phyloP scores from a whole-genome alignment of 2,888 invertebrate genomes.

The Dascillus cervinus region DNA sequence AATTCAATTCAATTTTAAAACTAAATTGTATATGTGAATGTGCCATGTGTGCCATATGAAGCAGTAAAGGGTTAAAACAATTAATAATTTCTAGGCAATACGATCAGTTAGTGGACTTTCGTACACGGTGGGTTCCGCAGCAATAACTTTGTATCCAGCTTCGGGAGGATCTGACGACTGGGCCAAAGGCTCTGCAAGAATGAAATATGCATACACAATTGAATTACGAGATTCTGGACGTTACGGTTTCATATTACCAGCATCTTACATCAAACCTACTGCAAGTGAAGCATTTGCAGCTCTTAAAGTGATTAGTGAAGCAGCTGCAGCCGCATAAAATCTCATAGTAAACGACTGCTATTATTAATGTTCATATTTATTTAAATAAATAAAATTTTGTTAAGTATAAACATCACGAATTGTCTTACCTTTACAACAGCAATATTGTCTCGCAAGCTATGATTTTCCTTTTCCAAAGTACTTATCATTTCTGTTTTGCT shows the following conservation, averaged over 20 bases:
- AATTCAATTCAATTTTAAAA: slow-evolving; percentile 1
- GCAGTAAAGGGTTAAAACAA: too few species aligned
- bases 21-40: too few species aligned
- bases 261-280: slow-evolving; percentile 64
- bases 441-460: slow-evolving; percentile 34
- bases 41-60: too few species aligned
- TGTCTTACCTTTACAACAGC: slow-evolving; percentile 36
- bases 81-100: slow-evolving; percentile 48
- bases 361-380: not conserved
- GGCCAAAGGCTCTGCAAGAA: slow-evolving; percentile 74
- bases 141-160: slow-evolving; percentile 70
- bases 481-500: slow-evolving; percentile 32
- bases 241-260: slow-evolving; percentile 82
- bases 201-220: slow-evolving; percentile 84
- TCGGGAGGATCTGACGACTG: slow-evolving; percentile 84
- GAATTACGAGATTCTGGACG: slow-evolving; percentile 81
- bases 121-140: slow-evolving; percentile 72
- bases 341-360: not conserved
- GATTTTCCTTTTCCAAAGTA: slow-evolving; percentile 38
- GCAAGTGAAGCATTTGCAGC: slow-evolving; percentile 70
- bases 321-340: slow-evolving; percentile 36
- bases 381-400: not conserved
- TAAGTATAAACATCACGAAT: slow-evolving; percentile 3
- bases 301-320: slow-evolving; percentile 54
- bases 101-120: slow-evolving; percentile 49